A percentile compares a stretch with the other conserved stretches of the same genome.
phyloP scores from a whole-genome alignment of 2,888 invertebrate species.

The Troglohyphantes excavatus region DNA sequence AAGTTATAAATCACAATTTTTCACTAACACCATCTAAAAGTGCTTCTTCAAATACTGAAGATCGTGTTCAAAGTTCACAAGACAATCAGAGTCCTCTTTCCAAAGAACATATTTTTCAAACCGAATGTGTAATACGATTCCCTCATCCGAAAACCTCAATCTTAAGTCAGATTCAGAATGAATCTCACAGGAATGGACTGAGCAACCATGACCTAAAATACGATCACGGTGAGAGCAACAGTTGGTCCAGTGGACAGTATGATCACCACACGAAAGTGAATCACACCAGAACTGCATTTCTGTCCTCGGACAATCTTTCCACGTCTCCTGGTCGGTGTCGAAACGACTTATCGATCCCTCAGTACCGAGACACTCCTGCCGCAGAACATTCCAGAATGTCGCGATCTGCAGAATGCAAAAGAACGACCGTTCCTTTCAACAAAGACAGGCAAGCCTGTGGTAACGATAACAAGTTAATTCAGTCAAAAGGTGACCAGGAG shows the following conservation, averaged over 20 bases:
- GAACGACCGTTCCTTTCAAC: not conserved
- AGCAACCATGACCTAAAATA: not conserved
- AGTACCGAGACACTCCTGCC: not conserved
- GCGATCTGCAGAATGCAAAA: conserved; percentile 1
- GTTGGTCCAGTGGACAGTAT: conserved; percentile 59
- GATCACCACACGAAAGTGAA: conserved; percentile 14
- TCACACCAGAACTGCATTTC: conserved; percentile 45
- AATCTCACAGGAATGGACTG: conserved; percentile 34
- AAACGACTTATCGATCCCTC: not conserved
- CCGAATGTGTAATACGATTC: conserved; percentile 74
- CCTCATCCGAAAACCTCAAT: conserved; percentile 64
- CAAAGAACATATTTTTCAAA: conserved; percentile 75
- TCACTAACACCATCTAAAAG: conserved; percentile 60
- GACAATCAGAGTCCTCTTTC: conserved; percentile 57
- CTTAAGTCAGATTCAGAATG: not conserved
- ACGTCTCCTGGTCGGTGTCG: not conserved
- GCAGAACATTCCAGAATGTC: not conserved
- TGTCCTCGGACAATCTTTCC: conserved; percentile 50
- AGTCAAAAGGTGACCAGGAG: not conserved
- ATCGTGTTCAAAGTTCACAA: conserved; percentile 41
- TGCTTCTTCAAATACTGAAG: conserved; percentile 18
- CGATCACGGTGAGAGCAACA: conserved; percentile 40
- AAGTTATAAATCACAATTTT: conserved; percentile 67
- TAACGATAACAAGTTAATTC: not conserved
- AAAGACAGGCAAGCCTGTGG: not conserved